phyloP scores from a whole-genome alignment of 92 coral and sea anemone species.

The Palythoa caribaeorum region DNA sequence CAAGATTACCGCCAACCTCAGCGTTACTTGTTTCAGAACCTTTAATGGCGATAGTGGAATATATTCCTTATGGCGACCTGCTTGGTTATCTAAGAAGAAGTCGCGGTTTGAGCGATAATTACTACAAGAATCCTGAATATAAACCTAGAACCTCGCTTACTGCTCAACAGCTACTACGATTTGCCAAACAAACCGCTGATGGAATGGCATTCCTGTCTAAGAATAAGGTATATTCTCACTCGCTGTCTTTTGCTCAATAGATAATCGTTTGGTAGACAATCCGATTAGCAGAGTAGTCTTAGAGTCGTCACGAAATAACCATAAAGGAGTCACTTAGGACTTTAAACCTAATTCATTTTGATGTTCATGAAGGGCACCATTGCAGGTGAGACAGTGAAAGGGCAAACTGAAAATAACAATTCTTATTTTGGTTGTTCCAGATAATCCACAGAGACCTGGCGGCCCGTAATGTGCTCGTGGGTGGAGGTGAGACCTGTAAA shows the following conservation, averaged over 20 bases:
- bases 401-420: neutral
- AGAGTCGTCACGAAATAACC: too few species aligned
- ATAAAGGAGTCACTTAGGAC: too few species aligned
- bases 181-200: constrained; percentile 84
- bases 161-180: constrained; percentile 71
- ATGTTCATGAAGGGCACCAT: neutral
- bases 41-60: constrained; percentile 80
- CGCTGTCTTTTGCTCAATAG: too few species aligned
- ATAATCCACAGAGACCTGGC: constrained; percentile 86
- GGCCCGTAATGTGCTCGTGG: constrained; percentile 85
- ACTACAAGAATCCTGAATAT: constrained; percentile 73
- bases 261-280: too few species aligned
- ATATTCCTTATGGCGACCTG: constrained; percentile 82
- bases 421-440: constrained; percentile 26
- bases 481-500: constrained; percentile 82
- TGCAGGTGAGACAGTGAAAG: neutral
- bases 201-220: constrained; percentile 82
- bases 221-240: constrained; percentile 64
- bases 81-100: constrained; percentile 80
- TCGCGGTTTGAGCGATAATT: constrained; percentile 82
- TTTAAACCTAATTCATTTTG: too few species aligned
- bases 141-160: constrained; percentile 71
- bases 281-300: too few species aligned
- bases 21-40: constrained; percentile 59
- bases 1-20: neutral